These are phyloP conservation scores for Telmatherina bonti DNA, from an alignment of 2,797 vertebrate genomes.

Conservation along the genomic window DNA sequence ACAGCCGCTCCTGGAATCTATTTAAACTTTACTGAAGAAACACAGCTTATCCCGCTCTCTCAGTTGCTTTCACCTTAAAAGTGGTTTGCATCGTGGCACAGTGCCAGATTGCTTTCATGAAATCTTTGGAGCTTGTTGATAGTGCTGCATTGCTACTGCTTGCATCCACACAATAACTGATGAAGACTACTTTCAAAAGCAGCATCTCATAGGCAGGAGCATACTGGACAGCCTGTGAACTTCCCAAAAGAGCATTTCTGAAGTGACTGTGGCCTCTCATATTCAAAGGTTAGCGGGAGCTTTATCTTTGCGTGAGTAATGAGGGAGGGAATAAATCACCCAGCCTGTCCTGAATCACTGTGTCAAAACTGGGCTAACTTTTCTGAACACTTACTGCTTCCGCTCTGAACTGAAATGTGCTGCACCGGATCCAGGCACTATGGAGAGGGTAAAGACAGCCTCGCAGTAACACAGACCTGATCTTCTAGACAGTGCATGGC, in stretches of 20 bases:
- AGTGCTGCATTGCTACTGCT: conserved; percentile 41
- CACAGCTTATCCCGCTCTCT: conserved; percentile 31
- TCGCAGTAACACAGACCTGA: conserved; percentile 24
- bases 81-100: conserved; percentile 16
- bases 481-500: conserved; percentile 51
- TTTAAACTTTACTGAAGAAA: conserved; percentile 46
- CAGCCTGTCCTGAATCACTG: conserved; percentile 18
- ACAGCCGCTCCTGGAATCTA: conserved; percentile 18
- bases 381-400: conserved; percentile 55
- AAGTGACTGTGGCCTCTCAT: conserved; percentile 10
- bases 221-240: conserved; percentile 17
- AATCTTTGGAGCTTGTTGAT: conserved; percentile 39
- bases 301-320: conserved; percentile 26
- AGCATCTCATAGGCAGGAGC: conserved; percentile 32
- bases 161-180: conserved; percentile 30
- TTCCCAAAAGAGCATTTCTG: conserved; percentile 30
- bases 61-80: conserved; percentile 42
- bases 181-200: conserved; percentile 25
- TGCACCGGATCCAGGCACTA: conserved; percentile 39
- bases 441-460: conserved; percentile 24
- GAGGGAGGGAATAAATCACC: conserved; percentile 10
- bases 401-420: conserved; percentile 47
- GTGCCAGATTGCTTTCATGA: conserved; percentile 31
- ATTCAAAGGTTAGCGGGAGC: conserved; percentile 23
- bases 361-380: conserved; percentile 31